phyloP scores from a whole-genome alignment of 2,113 vertebrate genomes.

The Labeo rohita region DNA sequence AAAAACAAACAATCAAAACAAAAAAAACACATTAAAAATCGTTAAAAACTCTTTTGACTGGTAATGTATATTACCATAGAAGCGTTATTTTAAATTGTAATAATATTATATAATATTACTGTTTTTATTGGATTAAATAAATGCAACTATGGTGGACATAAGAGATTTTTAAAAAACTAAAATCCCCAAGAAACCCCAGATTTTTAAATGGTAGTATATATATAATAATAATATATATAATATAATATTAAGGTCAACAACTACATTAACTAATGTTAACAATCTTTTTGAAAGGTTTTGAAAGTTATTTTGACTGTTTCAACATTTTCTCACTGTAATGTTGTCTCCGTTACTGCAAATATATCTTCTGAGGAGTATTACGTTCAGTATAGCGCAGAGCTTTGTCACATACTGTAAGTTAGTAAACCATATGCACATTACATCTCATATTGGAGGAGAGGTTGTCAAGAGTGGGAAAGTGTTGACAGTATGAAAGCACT shows the following conservation, averaged over 20 bases:
- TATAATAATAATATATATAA: no score
- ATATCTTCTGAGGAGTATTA: neutral
- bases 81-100: no score
- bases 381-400: neutral
- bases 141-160: no score
- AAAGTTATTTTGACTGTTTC: neutral
- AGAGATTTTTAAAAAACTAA: no score
- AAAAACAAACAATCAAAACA: no score
- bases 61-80: no score
- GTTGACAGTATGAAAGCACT: neutral
- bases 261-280: neutral
- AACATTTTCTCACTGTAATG: neutral
- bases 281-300: neutral
- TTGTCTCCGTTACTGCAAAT: neutral
- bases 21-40: no score
- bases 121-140: no score
- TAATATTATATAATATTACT: no score
- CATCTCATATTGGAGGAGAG: neutral
- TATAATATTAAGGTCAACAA: neutral
- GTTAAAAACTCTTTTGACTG: no score
- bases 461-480: neutral
- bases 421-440: conserved; percentile 1
- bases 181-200: no score
- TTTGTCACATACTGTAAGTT: neutral
- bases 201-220: no score